Percentiles rank a stretch among this genome's conserved stretches.
Conservation (phyloP, 2,113 vertebrate genomes). For the Aspiorhynchus laticeps region DNA sequence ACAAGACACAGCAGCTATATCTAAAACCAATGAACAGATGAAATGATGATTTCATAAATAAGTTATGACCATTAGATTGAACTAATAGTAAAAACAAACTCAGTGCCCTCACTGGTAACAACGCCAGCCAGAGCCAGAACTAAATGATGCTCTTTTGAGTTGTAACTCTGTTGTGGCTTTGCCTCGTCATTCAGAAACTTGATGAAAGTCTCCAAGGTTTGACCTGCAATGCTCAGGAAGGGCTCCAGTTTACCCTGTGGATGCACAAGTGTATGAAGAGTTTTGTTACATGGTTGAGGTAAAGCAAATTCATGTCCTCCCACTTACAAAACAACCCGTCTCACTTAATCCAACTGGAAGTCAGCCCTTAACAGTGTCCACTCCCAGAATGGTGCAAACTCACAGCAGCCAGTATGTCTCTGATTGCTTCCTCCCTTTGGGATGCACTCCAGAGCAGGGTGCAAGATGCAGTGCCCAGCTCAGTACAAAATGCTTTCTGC, state of each 20-base stretch:
- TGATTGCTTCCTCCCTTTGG: conserved; percentile 83
- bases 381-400: conserved; percentile 58
- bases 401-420: conserved; percentile 85
- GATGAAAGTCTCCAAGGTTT: conserved; percentile 92
- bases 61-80: neutral
- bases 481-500: conserved; percentile 90
- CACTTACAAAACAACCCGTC: neutral
- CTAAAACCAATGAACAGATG: conserved; percentile 68
- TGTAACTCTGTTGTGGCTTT: conserved; percentile 76
- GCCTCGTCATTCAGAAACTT: conserved; percentile 81
- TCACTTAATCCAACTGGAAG: neutral
- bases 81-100: neutral
- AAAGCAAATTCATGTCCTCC: neutral
- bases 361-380: neutral
- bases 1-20: conserved; percentile 85
- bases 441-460: conserved; percentile 88
- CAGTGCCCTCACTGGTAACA: conserved; percentile 87
- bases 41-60: neutral
- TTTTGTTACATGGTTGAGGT: neutral
- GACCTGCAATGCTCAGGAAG: conserved; percentile 85
- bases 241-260: conserved; percentile 81
- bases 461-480: conserved; percentile 85
- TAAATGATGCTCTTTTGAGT: conserved; percentile 89
- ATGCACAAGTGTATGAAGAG: conserved; percentile 7
- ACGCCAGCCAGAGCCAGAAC: conserved; percentile 89